These are phyloP conservation scores for Cydia pomonella DNA, from an alignment of 1,140 invertebrate genomes.

Conservation along the genomic window DNA sequence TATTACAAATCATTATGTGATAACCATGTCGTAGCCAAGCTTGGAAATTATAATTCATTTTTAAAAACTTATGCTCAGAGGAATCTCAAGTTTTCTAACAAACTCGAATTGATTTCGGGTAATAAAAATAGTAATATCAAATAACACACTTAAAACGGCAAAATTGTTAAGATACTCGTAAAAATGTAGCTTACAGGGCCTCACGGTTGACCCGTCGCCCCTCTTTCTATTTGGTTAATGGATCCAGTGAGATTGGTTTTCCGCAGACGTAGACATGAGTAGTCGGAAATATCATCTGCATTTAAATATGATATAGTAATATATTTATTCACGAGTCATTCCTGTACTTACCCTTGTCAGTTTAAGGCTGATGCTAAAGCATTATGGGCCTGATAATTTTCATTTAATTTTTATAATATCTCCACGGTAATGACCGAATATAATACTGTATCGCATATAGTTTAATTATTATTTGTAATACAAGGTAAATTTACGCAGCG, in stretches of 20 bases:
- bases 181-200: conserved; percentile 21
- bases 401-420: too few relatives aligned
- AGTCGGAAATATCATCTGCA: conserved; percentile 46
- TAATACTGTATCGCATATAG: too few relatives aligned
- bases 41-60: too few relatives aligned
- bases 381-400: not conserved
- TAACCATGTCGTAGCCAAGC: too few relatives aligned
- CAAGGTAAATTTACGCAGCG: too few relatives aligned
- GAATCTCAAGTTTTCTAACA: too few relatives aligned
- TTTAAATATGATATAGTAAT: conserved; percentile 29
- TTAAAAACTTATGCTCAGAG: too few relatives aligned
- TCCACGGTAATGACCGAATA: too few relatives aligned
- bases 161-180: conserved; percentile 21
- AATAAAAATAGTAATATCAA: too few relatives aligned
- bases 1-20: too few relatives aligned
- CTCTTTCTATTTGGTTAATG: conserved; percentile 53
- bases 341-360: not conserved
- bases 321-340: not conserved
- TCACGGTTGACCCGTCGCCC: conserved; percentile 42
- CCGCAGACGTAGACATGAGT: conserved; percentile 44
- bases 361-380: not conserved
- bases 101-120: too few relatives aligned
- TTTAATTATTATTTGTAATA: too few relatives aligned
- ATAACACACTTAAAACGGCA: not conserved
- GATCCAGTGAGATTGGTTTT: conserved; percentile 54